These are phyloP conservation scores for Sphaeridia pumilis DNA, from an alignment of 2,888 invertebrate genomes.

Conservation along the genomic window DNA sequence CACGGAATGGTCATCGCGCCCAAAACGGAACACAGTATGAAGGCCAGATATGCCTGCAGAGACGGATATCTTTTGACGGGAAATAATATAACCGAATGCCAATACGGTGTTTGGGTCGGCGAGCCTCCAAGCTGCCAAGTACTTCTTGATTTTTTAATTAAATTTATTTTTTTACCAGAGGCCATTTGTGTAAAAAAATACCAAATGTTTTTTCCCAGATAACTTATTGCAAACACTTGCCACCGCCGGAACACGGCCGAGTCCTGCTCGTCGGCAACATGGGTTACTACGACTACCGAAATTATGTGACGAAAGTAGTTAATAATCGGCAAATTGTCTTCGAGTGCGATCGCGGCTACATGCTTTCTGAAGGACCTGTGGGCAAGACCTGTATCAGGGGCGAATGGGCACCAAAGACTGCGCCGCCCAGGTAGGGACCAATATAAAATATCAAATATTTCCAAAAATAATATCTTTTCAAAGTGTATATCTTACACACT, in stretches of 20 bases:
- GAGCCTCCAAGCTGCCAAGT: slow-evolving; percentile 62
- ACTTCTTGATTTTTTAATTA: slow-evolving; percentile 34
- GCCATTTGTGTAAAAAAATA: too few relatives aligned
- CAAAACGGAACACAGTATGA: slow-evolving; percentile 93
- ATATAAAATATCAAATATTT: too few relatives aligned
- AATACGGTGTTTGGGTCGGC: slow-evolving; percentile 90
- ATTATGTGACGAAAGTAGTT: slow-evolving; percentile 58
- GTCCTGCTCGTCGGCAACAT: slow-evolving; percentile 86
- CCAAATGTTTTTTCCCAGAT: background rate
- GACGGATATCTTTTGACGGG: slow-evolving; percentile 80
- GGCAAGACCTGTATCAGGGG: slow-evolving; percentile 93
- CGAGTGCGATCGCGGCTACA: slow-evolving; percentile 85
- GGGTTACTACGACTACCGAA: slow-evolving; percentile 88
- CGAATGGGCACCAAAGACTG: slow-evolving; percentile 77
- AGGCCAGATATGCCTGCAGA: slow-evolving; percentile 82
- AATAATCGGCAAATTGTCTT: slow-evolving; percentile 94
- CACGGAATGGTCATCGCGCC: slow-evolving; percentile 95
- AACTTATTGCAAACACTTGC: slow-evolving; percentile 82
- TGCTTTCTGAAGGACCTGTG: slow-evolving; percentile 72
- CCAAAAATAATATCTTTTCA: too few relatives aligned
- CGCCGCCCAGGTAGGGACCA: slow-evolving; percentile 50
- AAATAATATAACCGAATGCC: slow-evolving; percentile 68
- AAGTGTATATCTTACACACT: too few relatives aligned
- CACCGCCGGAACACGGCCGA: slow-evolving; percentile 63
- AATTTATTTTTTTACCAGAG: background rate